Conservation (phyloP, 2,797 vertebrate genomes). For the Propithecus perrieri region DNA sequence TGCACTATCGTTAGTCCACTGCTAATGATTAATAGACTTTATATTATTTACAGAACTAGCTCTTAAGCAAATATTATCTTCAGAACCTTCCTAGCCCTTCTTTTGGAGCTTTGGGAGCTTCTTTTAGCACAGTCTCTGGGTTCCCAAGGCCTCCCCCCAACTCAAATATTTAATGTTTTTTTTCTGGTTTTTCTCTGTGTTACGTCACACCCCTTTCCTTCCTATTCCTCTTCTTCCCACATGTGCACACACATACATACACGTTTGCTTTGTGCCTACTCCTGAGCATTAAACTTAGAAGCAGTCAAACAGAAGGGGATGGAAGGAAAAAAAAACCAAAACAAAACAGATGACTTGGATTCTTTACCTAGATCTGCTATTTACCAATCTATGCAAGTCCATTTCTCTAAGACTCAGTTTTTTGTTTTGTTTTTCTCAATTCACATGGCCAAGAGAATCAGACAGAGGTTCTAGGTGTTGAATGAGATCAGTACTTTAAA, state of each 20-base stretch:
- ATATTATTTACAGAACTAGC: neutral
- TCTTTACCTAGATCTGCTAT: neutral
- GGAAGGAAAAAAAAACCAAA: neutral
- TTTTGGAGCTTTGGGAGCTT: neutral
- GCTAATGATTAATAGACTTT: neutral
- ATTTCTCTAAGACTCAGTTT: neutral
- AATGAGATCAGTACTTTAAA: neutral
- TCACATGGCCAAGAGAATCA: neutral
- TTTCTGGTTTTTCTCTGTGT: neutral
- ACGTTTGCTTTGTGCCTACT: neutral
- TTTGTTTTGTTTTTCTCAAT: constrained; percentile 10
- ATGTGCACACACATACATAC: accelerated
- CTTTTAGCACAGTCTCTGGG: neutral
- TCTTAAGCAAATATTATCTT: neutral
- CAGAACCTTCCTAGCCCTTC: neutral
- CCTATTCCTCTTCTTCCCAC: neutral
- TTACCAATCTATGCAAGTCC: neutral
- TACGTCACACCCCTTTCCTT: neutral
- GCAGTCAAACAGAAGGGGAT: neutral
- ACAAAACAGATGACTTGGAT: neutral
- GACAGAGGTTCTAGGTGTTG: neutral
- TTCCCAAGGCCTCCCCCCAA: neutral
- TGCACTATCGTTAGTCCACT: neutral
- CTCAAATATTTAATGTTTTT: neutral
- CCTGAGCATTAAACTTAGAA: neutral